phyloP scores from a whole-genome alignment of 2,113 vertebrate genomes.

The Vicugna pacos region DNA sequence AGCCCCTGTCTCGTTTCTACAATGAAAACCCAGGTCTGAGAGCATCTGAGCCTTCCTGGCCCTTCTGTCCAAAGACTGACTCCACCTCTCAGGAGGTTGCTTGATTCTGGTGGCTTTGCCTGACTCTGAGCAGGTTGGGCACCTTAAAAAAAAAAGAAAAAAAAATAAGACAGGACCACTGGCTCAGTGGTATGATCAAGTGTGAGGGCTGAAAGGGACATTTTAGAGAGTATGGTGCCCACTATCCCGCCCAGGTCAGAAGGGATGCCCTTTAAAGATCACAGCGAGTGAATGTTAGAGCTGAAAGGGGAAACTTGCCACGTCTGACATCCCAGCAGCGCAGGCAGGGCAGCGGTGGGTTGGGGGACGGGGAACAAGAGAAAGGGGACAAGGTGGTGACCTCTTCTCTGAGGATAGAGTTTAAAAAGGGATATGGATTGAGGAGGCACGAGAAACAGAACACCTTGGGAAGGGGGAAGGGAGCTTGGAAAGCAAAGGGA shows the following conservation, averaged over 20 bases:
- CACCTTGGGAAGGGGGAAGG: neutral
- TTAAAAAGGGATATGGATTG: no score
- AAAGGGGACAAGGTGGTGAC: neutral
- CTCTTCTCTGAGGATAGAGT: neutral
- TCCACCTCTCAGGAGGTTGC: neutral
- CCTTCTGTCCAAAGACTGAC: neutral
- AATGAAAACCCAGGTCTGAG: neutral
- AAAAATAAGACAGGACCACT: neutral
- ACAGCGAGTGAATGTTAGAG: neutral
- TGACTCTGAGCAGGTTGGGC: neutral
- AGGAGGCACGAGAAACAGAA: neutral
- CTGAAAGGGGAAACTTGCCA: no score
- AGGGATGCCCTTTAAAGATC: neutral
- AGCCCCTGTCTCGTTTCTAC: neutral
- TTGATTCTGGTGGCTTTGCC: neutral
- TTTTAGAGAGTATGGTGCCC: neutral
- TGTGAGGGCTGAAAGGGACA: neutral
- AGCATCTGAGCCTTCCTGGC: neutral
- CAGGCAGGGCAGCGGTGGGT: rapidly evolving
- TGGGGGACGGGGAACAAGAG: neutral
- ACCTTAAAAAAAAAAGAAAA: neutral
- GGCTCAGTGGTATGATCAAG: no score
- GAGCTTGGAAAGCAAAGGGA: neutral
- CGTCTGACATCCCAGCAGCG: neutral
- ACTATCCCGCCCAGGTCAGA: neutral